phyloP scores from a whole-genome alignment of 2,888 invertebrate species.

The Zaprionus obscuricornis region DNA sequence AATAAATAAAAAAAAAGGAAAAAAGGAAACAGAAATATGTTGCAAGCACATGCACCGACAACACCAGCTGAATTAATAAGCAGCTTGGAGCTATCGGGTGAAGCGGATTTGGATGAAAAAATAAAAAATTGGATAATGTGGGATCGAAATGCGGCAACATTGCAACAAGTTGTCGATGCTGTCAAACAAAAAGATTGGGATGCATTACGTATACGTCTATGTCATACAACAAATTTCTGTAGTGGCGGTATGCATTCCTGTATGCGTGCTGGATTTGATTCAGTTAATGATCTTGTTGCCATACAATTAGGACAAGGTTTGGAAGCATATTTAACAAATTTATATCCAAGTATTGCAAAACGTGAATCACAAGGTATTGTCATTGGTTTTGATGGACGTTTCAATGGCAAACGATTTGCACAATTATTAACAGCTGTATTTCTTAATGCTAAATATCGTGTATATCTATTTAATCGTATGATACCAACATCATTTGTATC shows the following conservation, averaged over 20 bases:
- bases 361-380: slow-evolving; percentile 89
- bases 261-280: slow-evolving; percentile 96
- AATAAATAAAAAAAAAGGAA: background rate
- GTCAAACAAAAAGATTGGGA: slow-evolving; percentile 85
- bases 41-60: slow-evolving; percentile 2
- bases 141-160: slow-evolving; percentile 89
- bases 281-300: slow-evolving; percentile 98
- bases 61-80: slow-evolving; percentile 47
- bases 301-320: slow-evolving; percentile 97
- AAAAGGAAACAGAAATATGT: slow-evolving; percentile 10
- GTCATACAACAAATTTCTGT: slow-evolving; percentile 91
- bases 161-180: slow-evolving; percentile 86
- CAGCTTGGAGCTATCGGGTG: slow-evolving; percentile 51
- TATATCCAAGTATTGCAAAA: slow-evolving; percentile 84
- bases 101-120: slow-evolving; percentile 86
- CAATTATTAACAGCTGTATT: slow-evolving; percentile 94
- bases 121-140: slow-evolving; percentile 89
- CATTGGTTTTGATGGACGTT: slow-evolving; percentile 95
- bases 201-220: slow-evolving; percentile 86
- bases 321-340: slow-evolving; percentile 88
- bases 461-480: slow-evolving; percentile 91
- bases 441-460: slow-evolving; percentile 89
- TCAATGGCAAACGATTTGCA: slow-evolving; percentile 93
- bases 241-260: slow-evolving; percentile 95
- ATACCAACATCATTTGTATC: slow-evolving; percentile 98